A percentile compares a stretch with the other conserved stretches of the same genome.
Conservation (phyloP, 2,888 invertebrate genomes). For the Metallyticus violacea region DNA sequence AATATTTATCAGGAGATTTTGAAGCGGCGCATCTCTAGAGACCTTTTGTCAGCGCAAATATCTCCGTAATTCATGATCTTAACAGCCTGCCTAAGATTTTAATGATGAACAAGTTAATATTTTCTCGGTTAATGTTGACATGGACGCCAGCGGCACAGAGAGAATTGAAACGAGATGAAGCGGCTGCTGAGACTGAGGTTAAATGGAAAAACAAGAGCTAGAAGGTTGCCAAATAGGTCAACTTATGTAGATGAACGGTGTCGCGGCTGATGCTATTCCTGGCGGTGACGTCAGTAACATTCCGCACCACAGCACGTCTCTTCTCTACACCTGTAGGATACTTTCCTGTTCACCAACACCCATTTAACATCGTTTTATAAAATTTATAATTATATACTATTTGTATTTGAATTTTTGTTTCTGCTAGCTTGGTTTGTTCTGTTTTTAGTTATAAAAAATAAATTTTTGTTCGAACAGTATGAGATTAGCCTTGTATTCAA, state of each 20-base stretch:
- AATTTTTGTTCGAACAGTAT: too few relatives aligned
- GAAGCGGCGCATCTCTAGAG: too few relatives aligned
- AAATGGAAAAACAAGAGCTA: not conserved
- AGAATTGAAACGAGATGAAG: not conserved
- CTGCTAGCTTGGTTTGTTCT: too few relatives aligned
- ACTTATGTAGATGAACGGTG: slow-evolving; percentile 10
- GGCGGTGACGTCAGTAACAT: not conserved
- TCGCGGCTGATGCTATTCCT: slow-evolving; percentile 1
- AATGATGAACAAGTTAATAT: not conserved
- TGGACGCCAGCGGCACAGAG: not conserved
- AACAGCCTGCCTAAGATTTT: not conserved
- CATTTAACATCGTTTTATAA: too few relatives aligned
- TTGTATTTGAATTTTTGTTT: too few relatives aligned
- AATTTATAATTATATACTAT: too few relatives aligned
- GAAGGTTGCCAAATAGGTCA: slow-evolving; percentile 8
- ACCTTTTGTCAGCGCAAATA: too few relatives aligned
- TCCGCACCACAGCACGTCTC: not conserved
- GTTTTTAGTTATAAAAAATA: too few relatives aligned
- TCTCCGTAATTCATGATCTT: not conserved
- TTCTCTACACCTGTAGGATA: not conserved
- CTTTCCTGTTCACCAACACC: not conserved
- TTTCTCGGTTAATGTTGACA: not conserved
- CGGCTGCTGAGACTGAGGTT: not conserved
- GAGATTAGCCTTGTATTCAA: too few relatives aligned
- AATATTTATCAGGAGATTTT: too few relatives aligned